Evolutionary conservation across 1,140 invertebrate genomes (phyloP).

Genomic region (Caenorhabditis inopinata): DNA sequence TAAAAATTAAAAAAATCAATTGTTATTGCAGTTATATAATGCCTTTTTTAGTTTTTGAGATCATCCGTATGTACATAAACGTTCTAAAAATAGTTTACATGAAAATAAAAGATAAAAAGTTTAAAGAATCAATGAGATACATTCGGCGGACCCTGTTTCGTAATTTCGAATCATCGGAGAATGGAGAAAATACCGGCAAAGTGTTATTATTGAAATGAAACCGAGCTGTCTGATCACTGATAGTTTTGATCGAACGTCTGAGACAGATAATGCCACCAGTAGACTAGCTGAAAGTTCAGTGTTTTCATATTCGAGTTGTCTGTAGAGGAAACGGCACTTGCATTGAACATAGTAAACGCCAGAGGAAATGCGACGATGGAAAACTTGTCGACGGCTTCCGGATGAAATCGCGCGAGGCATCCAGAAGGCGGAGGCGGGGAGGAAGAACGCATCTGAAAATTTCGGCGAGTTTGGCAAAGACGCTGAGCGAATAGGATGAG

Average conservation of each 20-base stretch:
- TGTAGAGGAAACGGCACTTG: not conserved
- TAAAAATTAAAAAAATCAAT: not conserved
- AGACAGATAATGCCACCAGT: slow-evolving; percentile 54
- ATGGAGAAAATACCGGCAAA: not conserved
- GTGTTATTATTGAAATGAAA: not conserved
- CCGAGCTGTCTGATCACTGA: not conserved
- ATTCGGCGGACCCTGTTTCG: not conserved
- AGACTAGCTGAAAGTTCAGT: slow-evolving; percentile 40
- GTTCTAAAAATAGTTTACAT: slow-evolving; percentile 16
- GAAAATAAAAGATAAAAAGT: not conserved
- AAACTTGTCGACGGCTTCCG: slow-evolving; percentile 64
- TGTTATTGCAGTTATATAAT: not conserved
- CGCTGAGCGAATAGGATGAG: not conserved
- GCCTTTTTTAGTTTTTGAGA: too few relatives aligned
- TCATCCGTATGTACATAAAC: not conserved
- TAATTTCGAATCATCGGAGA: slow-evolving; percentile 11
- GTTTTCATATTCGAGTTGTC: not conserved
- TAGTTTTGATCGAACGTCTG: slow-evolving; percentile 48
- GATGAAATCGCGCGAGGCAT: slow-evolving; percentile 49
- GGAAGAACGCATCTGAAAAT: slow-evolving; percentile 48
- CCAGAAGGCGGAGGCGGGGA: slow-evolving; percentile 32
- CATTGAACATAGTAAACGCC: slow-evolving; percentile 54
- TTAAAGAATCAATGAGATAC: not conserved
- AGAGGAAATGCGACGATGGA: slow-evolving; percentile 64
- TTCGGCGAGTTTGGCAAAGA: not conserved